A percentile compares a stretch with the other conserved stretches of the same genome.
phyloP scores from a whole-genome alignment of 2,797 vertebrate genomes.

The Gambusia yucatana region DNA sequence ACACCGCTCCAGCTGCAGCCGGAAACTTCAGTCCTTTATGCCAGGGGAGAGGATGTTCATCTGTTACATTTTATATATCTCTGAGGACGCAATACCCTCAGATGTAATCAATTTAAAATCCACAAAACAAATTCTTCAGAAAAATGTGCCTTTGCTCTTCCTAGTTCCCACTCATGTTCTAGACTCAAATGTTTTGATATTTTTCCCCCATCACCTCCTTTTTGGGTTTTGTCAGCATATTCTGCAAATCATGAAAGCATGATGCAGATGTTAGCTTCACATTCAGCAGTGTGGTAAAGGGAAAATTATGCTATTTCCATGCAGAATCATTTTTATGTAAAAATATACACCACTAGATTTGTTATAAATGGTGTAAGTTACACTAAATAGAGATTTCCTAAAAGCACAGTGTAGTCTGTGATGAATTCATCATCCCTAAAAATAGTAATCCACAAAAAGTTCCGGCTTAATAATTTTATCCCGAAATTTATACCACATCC shows the following conservation, averaged over 20 bases:
- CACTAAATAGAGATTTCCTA: background rate
- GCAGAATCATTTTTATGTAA: background rate
- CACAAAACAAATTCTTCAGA: constrained; percentile 26
- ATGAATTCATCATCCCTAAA: background rate
- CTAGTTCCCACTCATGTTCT: background rate
- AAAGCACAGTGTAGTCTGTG: background rate
- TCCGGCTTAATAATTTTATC: background rate
- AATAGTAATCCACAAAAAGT: background rate
- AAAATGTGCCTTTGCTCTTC: constrained; percentile 10
- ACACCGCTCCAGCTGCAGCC: constrained; percentile 49
- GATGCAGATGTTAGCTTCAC: background rate
- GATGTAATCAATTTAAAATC: constrained; percentile 25
- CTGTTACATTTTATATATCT: constrained; percentile 10
- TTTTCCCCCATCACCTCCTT: background rate
- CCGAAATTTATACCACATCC: background rate
- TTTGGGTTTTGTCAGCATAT: background rate
- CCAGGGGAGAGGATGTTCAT: constrained; percentile 18
- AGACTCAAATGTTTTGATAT: background rate
- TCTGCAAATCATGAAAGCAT: background rate
- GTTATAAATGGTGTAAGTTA: background rate
- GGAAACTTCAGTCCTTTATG: constrained; percentile 19
- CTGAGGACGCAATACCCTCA: constrained; percentile 31
- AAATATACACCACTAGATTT: background rate
- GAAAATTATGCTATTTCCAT: background rate
- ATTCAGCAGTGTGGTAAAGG: background rate